Conservation (phyloP, 1,140 invertebrate genomes). For the Drosophila mojavensis region DNA sequence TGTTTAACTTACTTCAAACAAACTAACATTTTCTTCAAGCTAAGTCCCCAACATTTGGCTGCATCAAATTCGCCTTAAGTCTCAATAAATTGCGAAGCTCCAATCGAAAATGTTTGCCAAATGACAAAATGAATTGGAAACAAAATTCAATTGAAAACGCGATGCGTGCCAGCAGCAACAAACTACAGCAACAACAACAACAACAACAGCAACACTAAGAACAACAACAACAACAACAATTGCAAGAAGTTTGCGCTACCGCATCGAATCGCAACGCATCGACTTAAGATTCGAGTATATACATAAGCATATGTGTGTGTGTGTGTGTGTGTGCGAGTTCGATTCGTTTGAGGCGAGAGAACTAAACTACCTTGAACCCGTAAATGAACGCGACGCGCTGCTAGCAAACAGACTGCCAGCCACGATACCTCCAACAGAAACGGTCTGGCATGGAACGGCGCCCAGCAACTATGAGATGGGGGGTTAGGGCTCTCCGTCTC, state of each 20-base stretch:
- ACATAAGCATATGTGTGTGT: constrained; percentile 1
- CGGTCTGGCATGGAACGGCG: constrained; percentile 15
- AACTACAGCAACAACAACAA: constrained; percentile 22
- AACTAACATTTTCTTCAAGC: too few relatives aligned
- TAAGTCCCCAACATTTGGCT: not conserved
- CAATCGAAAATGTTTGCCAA: constrained; percentile 16
- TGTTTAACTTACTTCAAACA: too few relatives aligned
- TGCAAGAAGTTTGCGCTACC: constrained; percentile 30
- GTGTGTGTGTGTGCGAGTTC: constrained; percentile 17
- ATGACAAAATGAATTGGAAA: constrained; percentile 33
- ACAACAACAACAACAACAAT: constrained; percentile 39
- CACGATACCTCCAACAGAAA: constrained; percentile 15
- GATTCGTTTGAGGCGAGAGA: constrained; percentile 39
- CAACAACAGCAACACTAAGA: constrained; percentile 18
- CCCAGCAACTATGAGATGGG: not conserved
- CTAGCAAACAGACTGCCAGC: constrained; percentile 25
- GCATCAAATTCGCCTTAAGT: not conserved
- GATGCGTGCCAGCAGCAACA: constrained; percentile 34
- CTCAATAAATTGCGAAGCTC: constrained; percentile 21
- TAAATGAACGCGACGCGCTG: constrained; percentile 38
- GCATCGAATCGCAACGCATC: constrained; percentile 23
- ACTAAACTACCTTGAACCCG: constrained; percentile 70
- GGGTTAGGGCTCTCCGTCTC: not conserved
- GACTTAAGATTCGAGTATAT: constrained; percentile 12
- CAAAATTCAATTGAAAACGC: constrained; percentile 31